Evolutionary conservation across 1,140 invertebrate species (phyloP).

Genomic region (Triops longicaudatus): DNA sequence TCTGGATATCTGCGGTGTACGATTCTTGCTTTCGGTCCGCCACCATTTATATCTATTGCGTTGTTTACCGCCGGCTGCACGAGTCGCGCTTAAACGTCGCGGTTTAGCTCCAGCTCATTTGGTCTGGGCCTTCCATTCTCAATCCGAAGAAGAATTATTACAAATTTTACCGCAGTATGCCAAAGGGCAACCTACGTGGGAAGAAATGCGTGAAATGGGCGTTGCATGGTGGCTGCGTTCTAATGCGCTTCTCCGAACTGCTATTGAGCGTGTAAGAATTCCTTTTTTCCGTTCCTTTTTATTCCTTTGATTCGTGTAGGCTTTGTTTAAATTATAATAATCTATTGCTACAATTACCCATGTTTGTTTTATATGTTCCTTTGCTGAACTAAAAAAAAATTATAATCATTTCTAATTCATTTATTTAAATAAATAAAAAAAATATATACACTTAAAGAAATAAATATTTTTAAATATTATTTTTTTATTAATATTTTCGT

Average conservation of each 20-base stretch:
- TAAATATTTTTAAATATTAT: no score
- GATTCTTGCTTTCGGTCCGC: constrained; percentile 94
- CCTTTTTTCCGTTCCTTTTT: neutral
- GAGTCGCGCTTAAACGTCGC: constrained; percentile 73
- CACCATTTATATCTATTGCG: constrained; percentile 91
- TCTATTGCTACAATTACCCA: no score
- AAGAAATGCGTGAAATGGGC: constrained; percentile 81
- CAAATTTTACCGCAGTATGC: constrained; percentile 79
- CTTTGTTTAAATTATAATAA: no score
- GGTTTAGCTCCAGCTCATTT: constrained; percentile 88
- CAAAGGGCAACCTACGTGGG: constrained; percentile 75
- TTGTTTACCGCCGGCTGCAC: constrained; percentile 80
- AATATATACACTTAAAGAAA: no score
- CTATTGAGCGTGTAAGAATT: constrained; percentile 70
- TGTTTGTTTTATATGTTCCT: no score
- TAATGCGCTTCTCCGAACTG: constrained; percentile 66
- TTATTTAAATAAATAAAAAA: no score
- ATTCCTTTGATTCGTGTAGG: neutral
- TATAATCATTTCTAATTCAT: no score
- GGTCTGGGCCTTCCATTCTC: constrained; percentile 98
- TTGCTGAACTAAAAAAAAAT: no score
- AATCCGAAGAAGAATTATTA: constrained; percentile 90
- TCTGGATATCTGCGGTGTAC: constrained; percentile 91
- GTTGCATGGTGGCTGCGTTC: constrained; percentile 96
- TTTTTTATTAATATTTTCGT: no score